Base-by-base conservation (phyloP, 2,797 vertebrate species). In the Clarias fuscus region DNA sequence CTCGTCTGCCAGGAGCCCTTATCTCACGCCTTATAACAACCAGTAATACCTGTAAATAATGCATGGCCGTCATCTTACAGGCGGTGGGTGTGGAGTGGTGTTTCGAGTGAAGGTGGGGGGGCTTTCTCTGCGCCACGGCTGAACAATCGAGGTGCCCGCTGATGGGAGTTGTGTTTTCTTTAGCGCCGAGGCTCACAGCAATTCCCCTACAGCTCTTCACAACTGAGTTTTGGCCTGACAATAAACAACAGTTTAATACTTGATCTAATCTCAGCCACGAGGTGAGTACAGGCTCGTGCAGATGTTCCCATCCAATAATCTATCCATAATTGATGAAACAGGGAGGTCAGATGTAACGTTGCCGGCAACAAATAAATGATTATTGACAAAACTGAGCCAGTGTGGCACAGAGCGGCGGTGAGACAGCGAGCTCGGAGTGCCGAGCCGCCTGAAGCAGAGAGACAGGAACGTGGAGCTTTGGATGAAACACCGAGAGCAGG, bases 321-420 rank as follows among this genome's bases (percentile, higher is more conserved):
- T 99, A 99, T 99, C 97, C 98, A 99, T 99, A 99, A 99, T 99
- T 99, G 98, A 99, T 99, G 98, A 98, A 99, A 99, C 98, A 98
- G 97, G 96, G 97, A 99, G 98, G 98, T 99, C 98, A 99, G 96
- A 98, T 98, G 98, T 99, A 99, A 98, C 95, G 96, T 97, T 97
- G 96, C 95, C 93, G 92, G 96, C 97, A 97, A 97, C 97, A 98
- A 98, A 99, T 99, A 98, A 99, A 99, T 97, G 97, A 96, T 97
- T 99, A 99, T 99, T 98, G 98, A 99, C 97, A 97, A 98, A 98
- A 98, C 96, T 83, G 97, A 97, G 97, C 94, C 95, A 95, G 97
- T 94, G 96, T 94, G 96, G 96, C 89, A 88, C 95, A 90, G 96
- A 95, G 96, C 91, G 89, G 94, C 92, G 89, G 79, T 85, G 95